A percentile compares a stretch with the other conserved stretches of the same genome.
Evolutionary conservation across 2,797 vertebrate species (phyloP).

Genomic region (Okamejei kenojei): DNA sequence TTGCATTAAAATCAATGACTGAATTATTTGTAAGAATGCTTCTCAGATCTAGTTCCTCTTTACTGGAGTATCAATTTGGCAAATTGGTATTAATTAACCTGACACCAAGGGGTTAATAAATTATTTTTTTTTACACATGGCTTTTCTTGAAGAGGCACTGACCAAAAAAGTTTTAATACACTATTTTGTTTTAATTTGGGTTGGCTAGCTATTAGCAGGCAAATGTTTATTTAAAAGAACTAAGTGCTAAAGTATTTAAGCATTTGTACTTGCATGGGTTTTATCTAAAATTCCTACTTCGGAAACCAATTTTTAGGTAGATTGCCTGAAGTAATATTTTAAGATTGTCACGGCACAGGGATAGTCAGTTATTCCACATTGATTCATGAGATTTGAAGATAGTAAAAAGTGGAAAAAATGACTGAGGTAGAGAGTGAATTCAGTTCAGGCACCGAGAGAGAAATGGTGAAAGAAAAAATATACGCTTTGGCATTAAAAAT

Average conservation of each 20-base stretch:
- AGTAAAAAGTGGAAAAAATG: not conserved
- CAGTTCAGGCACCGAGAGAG: not conserved
- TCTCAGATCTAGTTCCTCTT: not conserved
- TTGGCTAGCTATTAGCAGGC: not conserved
- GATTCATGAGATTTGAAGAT: not conserved
- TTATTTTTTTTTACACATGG: not conserved
- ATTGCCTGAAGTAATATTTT: not conserved
- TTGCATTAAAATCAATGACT: not conserved
- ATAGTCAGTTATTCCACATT: not conserved
- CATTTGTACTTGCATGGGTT: not conserved
- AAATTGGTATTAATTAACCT: not conserved
- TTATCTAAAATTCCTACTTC: not conserved
- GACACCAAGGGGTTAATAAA: not conserved
- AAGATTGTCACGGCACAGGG: not conserved
- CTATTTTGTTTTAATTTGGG: not conserved
- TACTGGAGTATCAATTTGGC: not conserved
- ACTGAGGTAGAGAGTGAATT: not conserved
- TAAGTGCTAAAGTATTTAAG: not conserved
- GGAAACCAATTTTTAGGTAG: not conserved
- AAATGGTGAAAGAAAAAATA: not conserved
- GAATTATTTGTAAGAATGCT: not conserved
- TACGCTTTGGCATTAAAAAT: too few relatives aligned
- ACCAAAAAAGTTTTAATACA: not conserved
- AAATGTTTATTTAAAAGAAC: not conserved
- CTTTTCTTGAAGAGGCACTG: not conserved